phyloP scores from a whole-genome alignment of 2,113 vertebrate genomes.

The Pseudorasbora parva region DNA sequence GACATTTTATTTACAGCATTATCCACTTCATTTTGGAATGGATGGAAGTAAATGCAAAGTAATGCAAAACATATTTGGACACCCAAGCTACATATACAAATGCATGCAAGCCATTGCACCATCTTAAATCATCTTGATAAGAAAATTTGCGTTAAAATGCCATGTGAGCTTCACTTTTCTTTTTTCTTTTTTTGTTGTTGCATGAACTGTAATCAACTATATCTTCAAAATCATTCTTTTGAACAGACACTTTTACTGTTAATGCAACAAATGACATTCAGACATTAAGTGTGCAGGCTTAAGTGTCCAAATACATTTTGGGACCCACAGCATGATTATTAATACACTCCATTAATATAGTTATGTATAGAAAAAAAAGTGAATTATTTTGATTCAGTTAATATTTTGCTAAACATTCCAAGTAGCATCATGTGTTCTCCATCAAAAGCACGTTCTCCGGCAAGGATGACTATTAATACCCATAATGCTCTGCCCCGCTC shows the following conservation, averaged over 20 bases:
- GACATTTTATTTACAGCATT: neutral
- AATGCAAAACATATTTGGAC: neutral
- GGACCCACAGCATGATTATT: neutral
- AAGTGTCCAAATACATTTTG: neutral
- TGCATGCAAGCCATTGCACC: neutral
- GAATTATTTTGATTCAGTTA: neutral
- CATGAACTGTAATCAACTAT: neutral
- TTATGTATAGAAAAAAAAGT: neutral
- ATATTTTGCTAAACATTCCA: neutral
- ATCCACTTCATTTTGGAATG: too few species aligned
- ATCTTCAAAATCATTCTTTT: neutral
- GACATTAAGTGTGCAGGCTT: neutral
- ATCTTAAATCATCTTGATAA: neutral
- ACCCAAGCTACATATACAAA: neutral
- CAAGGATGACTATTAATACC: neutral
- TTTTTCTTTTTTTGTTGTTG: too few species aligned
- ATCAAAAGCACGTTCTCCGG: neutral
- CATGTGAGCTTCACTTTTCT: neutral
- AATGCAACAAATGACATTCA: neutral
- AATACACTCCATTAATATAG: neutral
- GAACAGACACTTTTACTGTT: neutral
- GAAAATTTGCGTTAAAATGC: neutral
- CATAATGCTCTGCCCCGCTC: neutral
- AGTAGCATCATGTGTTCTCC: slow-evolving; percentile 21
- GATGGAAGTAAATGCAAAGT: too few species aligned